These are phyloP conservation scores for Akabosia matsudoensis DNA, from an alignment of 1,140 invertebrate species.

Conservation along the genomic window DNA sequence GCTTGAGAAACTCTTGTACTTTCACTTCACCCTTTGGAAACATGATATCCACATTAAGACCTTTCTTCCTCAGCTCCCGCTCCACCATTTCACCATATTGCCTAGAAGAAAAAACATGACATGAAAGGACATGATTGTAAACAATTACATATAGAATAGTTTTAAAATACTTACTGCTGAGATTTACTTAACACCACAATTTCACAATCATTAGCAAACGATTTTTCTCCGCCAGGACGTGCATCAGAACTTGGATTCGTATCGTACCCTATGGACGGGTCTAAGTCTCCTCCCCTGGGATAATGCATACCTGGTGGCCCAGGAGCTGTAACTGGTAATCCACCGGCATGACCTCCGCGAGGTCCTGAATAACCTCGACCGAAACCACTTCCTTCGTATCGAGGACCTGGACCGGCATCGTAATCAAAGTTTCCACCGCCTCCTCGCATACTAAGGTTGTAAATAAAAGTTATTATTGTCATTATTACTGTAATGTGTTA, in stretches of 20 bases:
- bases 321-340: neutral
- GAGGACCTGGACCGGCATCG: no score
- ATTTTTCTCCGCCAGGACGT: neutral
- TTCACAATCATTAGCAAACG: conserved; percentile 71
- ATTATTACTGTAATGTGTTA: no score
- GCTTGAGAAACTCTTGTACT: conserved; percentile 77
- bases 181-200: conserved; percentile 77
- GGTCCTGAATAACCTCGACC: neutral
- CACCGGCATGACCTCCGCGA: no score
- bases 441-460: no score
- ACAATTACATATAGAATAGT: conserved; percentile 4
- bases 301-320: neutral
- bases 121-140: conserved; percentile 26
- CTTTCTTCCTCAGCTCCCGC: conserved; percentile 70
- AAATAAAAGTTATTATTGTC: neutral
- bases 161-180: conserved; percentile 67
- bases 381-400: neutral
- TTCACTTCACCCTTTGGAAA: conserved; percentile 86
- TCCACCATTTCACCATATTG: conserved; percentile 88
- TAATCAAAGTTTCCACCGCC: no score
- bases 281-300: neutral
- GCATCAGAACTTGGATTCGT: neutral
- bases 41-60: conserved; percentile 77
- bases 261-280: neutral
- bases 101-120: conserved; percentile 55